Evolutionary conservation across 2,113 vertebrate genomes (phyloP).

Genomic region (Oncorhynchus nerka): DNA sequence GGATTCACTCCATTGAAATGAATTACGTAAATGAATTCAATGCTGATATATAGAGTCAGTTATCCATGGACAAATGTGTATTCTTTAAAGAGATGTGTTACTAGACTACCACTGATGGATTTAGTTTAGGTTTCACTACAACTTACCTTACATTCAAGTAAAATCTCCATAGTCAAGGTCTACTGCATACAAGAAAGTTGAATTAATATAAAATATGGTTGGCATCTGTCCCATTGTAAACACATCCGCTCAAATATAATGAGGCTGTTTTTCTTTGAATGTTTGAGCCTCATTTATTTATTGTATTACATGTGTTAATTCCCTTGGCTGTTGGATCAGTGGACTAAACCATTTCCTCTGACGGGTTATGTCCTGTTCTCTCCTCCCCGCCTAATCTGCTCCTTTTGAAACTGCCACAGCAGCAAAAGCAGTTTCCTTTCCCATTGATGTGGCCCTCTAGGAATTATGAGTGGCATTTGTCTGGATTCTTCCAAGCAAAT

Average conservation of each 20-base stretch:
- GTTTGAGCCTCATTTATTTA: background rate
- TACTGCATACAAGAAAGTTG: too few relatives aligned
- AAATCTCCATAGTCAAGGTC: too few relatives aligned
- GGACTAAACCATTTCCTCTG: background rate
- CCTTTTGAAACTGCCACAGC: background rate
- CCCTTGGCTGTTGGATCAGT: conserved; percentile 1
- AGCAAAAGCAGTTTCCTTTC: background rate
- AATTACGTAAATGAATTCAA: background rate
- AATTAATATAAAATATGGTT: too few relatives aligned
- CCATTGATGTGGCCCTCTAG: conserved; percentile 24
- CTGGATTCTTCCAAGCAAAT: conserved; percentile 8
- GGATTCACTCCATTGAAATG: background rate
- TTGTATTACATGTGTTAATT: background rate
- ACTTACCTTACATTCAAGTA: too few relatives aligned
- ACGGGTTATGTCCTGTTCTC: background rate
- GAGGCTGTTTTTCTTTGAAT: background rate
- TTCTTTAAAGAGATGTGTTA: too few relatives aligned
- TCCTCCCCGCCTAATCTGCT: conserved; percentile 1
- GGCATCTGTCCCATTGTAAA: background rate
- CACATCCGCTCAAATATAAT: too few relatives aligned
- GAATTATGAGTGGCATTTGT: background rate
- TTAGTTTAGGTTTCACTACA: too few relatives aligned
- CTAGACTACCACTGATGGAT: too few relatives aligned
- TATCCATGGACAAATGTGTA: too few relatives aligned
- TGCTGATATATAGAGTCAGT: too few relatives aligned